Conservation (phyloP, 2,113 vertebrate species). For the Conger conger region DNA sequence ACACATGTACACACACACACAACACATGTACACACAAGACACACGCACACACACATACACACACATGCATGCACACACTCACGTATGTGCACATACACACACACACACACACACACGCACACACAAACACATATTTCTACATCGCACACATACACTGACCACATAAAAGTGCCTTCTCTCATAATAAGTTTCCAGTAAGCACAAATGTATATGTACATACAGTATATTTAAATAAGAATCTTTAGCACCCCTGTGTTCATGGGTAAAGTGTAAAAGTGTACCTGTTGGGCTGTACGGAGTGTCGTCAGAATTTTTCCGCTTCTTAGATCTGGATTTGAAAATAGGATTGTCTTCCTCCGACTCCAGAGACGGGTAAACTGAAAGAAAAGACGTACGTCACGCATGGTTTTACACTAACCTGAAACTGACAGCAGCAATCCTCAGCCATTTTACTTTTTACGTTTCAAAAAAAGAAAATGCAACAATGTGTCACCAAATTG, state of each 20-base stretch:
- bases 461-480: neutral
- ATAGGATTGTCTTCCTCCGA: slow-evolving; percentile 97
- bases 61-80: too few relatives aligned
- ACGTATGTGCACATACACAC: too few relatives aligned
- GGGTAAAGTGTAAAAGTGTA: slow-evolving; percentile 58
- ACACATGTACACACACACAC: too few relatives aligned
- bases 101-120: too few relatives aligned
- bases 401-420: neutral
- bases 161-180: too few relatives aligned
- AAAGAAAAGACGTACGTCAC: slow-evolving; percentile 20
- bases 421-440: neutral
- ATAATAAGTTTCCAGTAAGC: neutral
- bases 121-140: too few relatives aligned
- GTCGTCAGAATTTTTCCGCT: slow-evolving; percentile 94
- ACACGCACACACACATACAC: too few relatives aligned
- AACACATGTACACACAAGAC: too few relatives aligned
- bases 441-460: neutral
- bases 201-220: neutral
- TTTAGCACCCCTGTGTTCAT: neutral
- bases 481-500: neutral
- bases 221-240: neutral
- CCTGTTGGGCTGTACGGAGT: slow-evolving; percentile 97
- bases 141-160: too few relatives aligned
- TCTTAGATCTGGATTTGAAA: slow-evolving; percentile 99
- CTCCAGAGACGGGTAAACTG: slow-evolving; percentile 96